Conservation (phyloP, 23 tunicate species). For the Aplidium turbinatum region DNA sequence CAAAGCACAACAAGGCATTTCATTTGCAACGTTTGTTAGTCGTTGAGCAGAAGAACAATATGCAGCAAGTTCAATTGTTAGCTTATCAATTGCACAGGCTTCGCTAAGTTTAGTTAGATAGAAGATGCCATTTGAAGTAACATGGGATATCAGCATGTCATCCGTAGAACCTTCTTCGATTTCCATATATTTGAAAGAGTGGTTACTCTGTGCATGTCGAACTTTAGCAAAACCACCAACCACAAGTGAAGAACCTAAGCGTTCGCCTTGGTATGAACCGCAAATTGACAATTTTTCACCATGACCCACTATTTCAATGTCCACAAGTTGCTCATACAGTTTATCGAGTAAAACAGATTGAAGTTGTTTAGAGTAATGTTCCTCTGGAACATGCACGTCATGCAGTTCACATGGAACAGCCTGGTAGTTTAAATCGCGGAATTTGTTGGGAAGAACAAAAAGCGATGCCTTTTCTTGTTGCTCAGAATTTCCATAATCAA, state of each 20-base stretch:
- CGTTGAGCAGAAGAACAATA: slow-evolving; percentile 6
- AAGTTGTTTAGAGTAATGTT: background rate
- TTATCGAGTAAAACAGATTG: background rate
- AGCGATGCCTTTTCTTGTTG: slow-evolving; percentile 28
- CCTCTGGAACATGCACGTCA: slow-evolving; percentile 14
- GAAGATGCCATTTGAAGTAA: slow-evolving; percentile 44
- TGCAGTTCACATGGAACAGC: slow-evolving; percentile 43
- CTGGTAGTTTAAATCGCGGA: slow-evolving; percentile 40
- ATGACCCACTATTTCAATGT: slow-evolving; percentile 22
- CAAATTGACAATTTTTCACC: background rate
- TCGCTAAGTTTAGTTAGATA: slow-evolving; percentile 13
- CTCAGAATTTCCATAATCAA: slow-evolving; percentile 65
- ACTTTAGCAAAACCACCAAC: slow-evolving; percentile 20
- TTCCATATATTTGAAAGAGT: slow-evolving; percentile 16
- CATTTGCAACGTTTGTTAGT: background rate
- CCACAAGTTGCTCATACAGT: background rate
- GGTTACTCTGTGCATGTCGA: background rate
- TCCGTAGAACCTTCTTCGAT: slow-evolving; percentile 9
- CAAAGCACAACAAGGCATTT: slow-evolving; percentile 40
- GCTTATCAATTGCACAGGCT: slow-evolving; percentile 7
- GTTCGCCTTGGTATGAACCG: slow-evolving; percentile 1
- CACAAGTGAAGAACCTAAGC: slow-evolving; percentile 1
- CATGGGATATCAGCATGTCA: slow-evolving; percentile 23
- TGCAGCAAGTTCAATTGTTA: slow-evolving; percentile 30
- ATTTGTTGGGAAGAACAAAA: slow-evolving; percentile 30